These are phyloP conservation scores for Amphiura filiformis DNA, from an alignment of 35 echinoderm and acorn worm genomes.

Conservation along the genomic window DNA sequence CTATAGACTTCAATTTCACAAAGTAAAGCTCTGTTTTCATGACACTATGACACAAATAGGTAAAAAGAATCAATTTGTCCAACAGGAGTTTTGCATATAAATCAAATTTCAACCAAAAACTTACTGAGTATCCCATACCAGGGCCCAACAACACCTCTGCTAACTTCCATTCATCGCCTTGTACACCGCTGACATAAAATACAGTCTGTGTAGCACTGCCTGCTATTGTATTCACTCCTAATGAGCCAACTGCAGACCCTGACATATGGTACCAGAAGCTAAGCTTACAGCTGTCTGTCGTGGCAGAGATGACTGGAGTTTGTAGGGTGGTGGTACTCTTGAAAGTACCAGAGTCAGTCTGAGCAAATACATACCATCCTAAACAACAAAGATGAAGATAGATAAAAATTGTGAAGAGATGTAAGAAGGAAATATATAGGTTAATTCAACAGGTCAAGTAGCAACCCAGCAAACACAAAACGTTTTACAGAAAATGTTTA, in stretches of 20 bases:
- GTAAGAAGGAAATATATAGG: too few relatives aligned
- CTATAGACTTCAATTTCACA: too few relatives aligned
- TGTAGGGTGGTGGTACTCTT: not conserved
- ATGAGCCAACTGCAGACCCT: constrained; percentile 35
- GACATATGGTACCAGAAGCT: constrained; percentile 59
- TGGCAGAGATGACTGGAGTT: not conserved
- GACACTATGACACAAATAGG: too few relatives aligned
- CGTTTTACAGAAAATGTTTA: too few relatives aligned
- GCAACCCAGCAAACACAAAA: too few relatives aligned
- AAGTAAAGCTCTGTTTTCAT: too few relatives aligned
- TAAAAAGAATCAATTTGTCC: too few relatives aligned
- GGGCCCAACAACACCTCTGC: constrained; percentile 6
- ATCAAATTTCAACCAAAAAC: too few relatives aligned
- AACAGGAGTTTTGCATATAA: too few relatives aligned
- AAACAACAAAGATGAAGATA: not conserved
- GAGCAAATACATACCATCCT: constrained; percentile 19
- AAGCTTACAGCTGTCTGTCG: not conserved
- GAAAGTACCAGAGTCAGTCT: constrained; percentile 6
- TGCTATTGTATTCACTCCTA: constrained; percentile 18
- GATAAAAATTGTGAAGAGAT: not conserved
- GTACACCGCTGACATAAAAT: constrained; percentile 20
- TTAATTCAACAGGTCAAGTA: too few relatives aligned
- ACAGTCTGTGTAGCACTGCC: not conserved
- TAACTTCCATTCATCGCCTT: not conserved
- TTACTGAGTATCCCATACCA: constrained; percentile 5